These are phyloP conservation scores for Lobophora halterata DNA, from an alignment of 2,888 invertebrate genomes.

Conservation along the genomic window DNA sequence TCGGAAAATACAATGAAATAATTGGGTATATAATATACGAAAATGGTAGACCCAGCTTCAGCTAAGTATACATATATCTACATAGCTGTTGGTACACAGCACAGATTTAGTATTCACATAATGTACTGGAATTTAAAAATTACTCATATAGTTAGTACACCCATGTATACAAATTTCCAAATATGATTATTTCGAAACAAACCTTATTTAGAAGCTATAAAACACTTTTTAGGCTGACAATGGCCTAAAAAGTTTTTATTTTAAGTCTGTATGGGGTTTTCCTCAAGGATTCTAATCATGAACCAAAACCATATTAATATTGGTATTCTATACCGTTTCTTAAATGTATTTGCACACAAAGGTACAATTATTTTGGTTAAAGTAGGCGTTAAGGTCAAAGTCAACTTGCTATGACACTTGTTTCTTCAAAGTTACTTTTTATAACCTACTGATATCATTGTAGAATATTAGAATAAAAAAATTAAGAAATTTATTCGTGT, in stretches of 20 bases:
- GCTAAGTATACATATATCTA: conserved; percentile 7
- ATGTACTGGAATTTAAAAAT: conserved; percentile 21
- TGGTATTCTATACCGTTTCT: conserved; percentile 9
- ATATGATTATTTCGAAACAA: not conserved
- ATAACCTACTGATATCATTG: too few relatives aligned
- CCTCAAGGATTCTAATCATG: conserved; percentile 26
- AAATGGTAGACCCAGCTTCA: too few relatives aligned
- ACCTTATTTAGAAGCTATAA: not conserved
- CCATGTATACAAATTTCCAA: not conserved
- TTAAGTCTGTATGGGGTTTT: conserved; percentile 19
- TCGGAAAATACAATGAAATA: too few relatives aligned
- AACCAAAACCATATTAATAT: conserved; percentile 20
- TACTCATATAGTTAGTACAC: too few relatives aligned
- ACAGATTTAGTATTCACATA: conserved; percentile 20
- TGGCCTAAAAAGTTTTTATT: too few relatives aligned
- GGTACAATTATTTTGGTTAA: conserved; percentile 6
- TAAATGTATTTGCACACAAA: conserved; percentile 28
- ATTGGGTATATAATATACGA: too few relatives aligned
- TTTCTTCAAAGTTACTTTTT: conserved; percentile 4
- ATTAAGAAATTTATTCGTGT: too few relatives aligned
- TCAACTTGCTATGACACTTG: conserved; percentile 1
- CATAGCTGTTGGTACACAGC: not conserved
- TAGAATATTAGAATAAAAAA: too few relatives aligned
- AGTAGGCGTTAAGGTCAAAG: conserved; percentile 3
- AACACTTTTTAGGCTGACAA: not conserved